Evolutionary conservation across 2,797 vertebrate species (phyloP).

Genomic region (Simalia tracyae): DNA sequence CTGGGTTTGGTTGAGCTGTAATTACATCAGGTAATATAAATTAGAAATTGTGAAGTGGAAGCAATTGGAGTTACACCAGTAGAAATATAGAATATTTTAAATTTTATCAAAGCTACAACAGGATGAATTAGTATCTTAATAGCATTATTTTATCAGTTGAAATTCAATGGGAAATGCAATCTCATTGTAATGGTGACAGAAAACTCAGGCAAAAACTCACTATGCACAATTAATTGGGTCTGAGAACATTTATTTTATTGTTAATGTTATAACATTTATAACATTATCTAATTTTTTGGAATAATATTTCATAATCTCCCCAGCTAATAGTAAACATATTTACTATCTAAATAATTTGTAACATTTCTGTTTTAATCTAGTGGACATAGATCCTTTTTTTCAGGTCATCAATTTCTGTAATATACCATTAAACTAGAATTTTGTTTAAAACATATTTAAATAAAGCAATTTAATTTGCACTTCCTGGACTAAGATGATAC

Average conservation of each 20-base stretch:
- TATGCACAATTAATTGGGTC: neutral
- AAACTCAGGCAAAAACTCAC: neutral
- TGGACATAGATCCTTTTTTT: neutral
- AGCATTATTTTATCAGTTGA: neutral
- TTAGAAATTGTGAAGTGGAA: constrained; percentile 13
- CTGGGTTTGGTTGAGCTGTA: constrained; percentile 14
- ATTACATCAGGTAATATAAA: constrained; percentile 16
- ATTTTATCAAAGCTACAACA: neutral
- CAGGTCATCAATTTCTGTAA: neutral
- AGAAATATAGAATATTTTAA: neutral
- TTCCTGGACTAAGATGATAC: neutral
- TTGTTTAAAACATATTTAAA: neutral
- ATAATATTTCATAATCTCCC: neutral
- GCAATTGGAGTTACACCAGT: constrained; percentile 1
- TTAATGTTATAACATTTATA: no score
- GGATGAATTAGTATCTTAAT: neutral
- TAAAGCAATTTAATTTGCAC: neutral
- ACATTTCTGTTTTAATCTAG: neutral
- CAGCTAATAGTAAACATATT: neutral
- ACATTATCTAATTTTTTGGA: neutral
- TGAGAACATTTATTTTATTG: neutral
- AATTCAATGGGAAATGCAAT: neutral
- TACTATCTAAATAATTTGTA: neutral
- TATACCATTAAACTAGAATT: neutral
- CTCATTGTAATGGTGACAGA: neutral